These are phyloP conservation scores for Osedax fenrisi DNA, from an alignment of 2,888 invertebrate species.

Conservation along the genomic window DNA sequence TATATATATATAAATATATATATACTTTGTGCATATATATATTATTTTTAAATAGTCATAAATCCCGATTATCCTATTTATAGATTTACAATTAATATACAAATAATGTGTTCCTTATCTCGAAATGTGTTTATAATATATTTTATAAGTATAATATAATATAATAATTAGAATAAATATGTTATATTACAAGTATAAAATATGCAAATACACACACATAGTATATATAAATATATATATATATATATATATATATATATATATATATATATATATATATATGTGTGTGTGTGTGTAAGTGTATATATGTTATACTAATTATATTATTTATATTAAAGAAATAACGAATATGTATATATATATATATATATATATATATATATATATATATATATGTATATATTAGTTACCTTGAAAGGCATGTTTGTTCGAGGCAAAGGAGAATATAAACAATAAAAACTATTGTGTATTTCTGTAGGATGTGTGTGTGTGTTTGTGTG, in stretches of 20 bases:
- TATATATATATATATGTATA: conserved; percentile 3
- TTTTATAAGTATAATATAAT: too few species aligned
- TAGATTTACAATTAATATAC: too few species aligned
- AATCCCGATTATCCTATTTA: too few species aligned
- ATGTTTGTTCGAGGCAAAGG: too few species aligned
- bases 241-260: background rate
- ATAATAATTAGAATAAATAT: background rate
- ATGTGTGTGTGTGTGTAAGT: background rate
- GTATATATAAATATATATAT: background rate
- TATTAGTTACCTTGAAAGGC: too few species aligned
- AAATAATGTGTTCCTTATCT: too few species aligned
- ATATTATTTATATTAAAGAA: background rate
- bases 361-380: background rate
- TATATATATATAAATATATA: too few species aligned
- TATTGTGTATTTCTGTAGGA: too few species aligned
- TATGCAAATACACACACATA: background rate
- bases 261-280: background rate
- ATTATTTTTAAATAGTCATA: too few species aligned
- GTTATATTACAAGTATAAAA: background rate
- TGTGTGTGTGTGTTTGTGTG: background rate
- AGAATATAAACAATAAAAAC: too few species aligned
- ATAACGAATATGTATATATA: background rate
- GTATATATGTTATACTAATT: background rate
- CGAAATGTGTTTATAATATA: too few species aligned
- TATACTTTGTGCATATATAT: too few species aligned